Evolutionary conservation across 2,113 vertebrate species (phyloP), one percentile per base, ranked within the genome.

Genomic region (Neotoma lepida): DNA sequence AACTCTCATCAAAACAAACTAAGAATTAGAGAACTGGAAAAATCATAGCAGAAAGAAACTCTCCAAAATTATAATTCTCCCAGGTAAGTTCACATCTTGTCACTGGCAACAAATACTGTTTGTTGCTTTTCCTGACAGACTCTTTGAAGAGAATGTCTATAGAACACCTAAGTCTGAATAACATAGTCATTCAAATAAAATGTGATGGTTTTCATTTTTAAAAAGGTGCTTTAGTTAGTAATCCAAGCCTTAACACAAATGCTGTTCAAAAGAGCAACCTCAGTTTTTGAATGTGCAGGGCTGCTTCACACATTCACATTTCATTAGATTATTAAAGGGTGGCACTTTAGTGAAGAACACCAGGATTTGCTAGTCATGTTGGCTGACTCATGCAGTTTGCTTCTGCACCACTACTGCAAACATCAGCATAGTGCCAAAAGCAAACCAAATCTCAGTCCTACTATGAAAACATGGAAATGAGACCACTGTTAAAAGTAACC

Each of bases 381-480:
- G 30, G 35, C 17, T 61, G 14, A 51, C 51, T 14, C n/a, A 17
- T n/a, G 41, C 5, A 51, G 49, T 49, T 77, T 58, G 39, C 66
- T 74, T 66, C 7, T 70, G 10, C 3, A 84, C 24, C n/a, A 77
- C n/a, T 54, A 76, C 35, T 26, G 17, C 68, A 58, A 26, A 74
- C 6, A 5, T 49, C 46, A 81, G 49, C 49, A 51, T 18, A 81
- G 66, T 24, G 13, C 41, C 51, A 92, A 58, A 74, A 22, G 28
- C 49, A 90, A 84, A 78, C 18, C n/a, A 76, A 70, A 28, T 13
- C 51, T 88, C 88, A 81, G 71, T 46, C 33, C 12, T 91, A 58
- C 9, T 70, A 86, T n/a, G 33, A 74, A 93, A 93, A 90, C 18
- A 68, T 51, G 74, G 90, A 94, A 88, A 58, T 41, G 54, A 91